Base-by-base conservation (phyloP, 2,797 vertebrate species). In the Poeciliopsis presidionis region DNA sequence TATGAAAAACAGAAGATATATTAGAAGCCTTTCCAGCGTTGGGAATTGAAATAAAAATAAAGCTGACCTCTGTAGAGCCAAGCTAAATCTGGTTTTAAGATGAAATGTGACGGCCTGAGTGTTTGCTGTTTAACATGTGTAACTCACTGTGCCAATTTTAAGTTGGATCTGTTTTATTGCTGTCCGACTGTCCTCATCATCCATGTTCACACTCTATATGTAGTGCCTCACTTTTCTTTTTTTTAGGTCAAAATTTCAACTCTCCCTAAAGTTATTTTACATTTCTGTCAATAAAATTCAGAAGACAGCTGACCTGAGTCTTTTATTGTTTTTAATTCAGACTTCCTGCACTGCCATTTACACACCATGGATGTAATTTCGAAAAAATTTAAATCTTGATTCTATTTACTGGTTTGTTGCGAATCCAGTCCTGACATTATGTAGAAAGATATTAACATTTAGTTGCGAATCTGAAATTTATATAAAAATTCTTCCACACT, bases 221-320 rank as follows among this genome's bases (percentile, higher is more conserved):
- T 76, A 22, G 33, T 88, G 87, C 81, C 77, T 87, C 81, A 65
- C 88, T 89, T 87, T 2, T 13, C 28, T 33, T 46, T 5, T 5
- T 59, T 72, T 72, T n/a, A 79, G 72, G 59, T 92, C 53, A 94
- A 89, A 90, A 14, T 13, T 30, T 18, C 4, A 28, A 28, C 2
- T 47, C 88, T 86, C 80, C 57, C 8, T 61, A 61, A 77, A 76
- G 0, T 20, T 16, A 13, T 67, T 74, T 79, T n/a, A 25, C 28
- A 18, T 77, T 72, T 33, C 45, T 84, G 61, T 49, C 73, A 25
- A 69, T 74, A 41, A 5, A 75, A 73, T 73, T 72, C 5, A 39
- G 41, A 41, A 77, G 16, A 51, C 0, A 0, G 28, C 43, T 45
- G 4, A 43, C 33, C 16, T n/a, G 16, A 8, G 61, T 65, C n/a